phyloP scores from a whole-genome alignment of 2,113 vertebrate genomes.

The Phocoena sinus region DNA sequence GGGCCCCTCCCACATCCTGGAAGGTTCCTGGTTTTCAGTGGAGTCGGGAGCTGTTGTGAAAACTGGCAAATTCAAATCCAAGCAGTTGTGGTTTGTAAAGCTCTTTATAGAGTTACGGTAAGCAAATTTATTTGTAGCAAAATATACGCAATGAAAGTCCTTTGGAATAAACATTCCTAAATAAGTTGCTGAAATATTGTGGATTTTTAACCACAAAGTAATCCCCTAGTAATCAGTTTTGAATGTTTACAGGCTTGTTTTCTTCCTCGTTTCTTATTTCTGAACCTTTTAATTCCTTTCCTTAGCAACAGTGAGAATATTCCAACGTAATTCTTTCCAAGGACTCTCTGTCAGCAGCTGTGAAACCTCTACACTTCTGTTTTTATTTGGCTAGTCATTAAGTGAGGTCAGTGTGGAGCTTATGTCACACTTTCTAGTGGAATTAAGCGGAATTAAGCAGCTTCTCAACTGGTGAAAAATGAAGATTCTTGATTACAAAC shows the following conservation, averaged over 20 bases:
- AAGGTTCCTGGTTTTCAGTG: not conserved
- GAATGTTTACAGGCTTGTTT: constrained; percentile 80
- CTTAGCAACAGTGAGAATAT: constrained; percentile 65
- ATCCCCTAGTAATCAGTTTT: constrained; percentile 75
- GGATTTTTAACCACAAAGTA: constrained; percentile 68
- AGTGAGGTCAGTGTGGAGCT: constrained; percentile 41
- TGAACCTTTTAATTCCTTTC: constrained; percentile 67
- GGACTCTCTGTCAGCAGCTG: constrained; percentile 61
- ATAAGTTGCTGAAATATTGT: constrained; percentile 62
- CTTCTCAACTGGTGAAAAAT: constrained; percentile 20
- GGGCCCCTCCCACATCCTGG: not conserved
- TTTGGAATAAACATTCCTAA: constrained; percentile 45
- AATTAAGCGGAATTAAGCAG: constrained; percentile 19
- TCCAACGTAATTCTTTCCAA: constrained; percentile 59
- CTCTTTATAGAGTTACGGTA: constrained; percentile 31
- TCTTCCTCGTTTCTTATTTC: constrained; percentile 77
- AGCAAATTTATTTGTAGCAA: constrained; percentile 49
- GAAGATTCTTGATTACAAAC: not conserved
- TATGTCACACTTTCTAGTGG: constrained; percentile 24
- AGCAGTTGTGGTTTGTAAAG: constrained; percentile 29
- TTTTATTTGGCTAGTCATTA: constrained; percentile 18
- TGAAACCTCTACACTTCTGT: constrained; percentile 53
- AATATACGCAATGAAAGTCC: not conserved
- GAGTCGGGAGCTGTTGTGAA: not conserved
- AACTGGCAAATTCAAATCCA: constrained; percentile 18